Evolutionary conservation across 2,113 vertebrate species (phyloP).

Genomic region (Nematolebias whitei): DNA sequence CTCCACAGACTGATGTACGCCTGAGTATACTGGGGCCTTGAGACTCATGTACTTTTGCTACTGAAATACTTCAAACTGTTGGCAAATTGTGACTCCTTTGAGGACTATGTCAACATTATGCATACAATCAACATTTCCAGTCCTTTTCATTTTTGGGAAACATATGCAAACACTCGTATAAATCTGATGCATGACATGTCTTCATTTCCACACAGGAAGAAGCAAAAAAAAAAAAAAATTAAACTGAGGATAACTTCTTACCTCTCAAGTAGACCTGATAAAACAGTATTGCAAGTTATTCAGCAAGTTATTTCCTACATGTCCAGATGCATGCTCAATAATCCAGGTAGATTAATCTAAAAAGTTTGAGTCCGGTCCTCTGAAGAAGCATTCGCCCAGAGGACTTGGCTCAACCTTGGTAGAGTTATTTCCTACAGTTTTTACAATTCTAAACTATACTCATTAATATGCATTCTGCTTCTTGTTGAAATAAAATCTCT

Average conservation of each 20-base stretch:
- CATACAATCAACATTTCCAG: conserved; percentile 30
- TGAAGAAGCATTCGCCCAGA: too few relatives aligned
- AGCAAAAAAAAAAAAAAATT: conserved; percentile 51
- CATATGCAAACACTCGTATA: conserved; percentile 29
- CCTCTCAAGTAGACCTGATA: conserved; percentile 50
- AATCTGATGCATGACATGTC: conserved; percentile 24
- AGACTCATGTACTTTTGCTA: too few relatives aligned
- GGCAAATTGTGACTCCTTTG: not conserved
- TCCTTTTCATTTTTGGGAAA: conserved; percentile 28
- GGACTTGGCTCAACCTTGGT: too few relatives aligned
- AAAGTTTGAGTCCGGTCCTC: too few relatives aligned
- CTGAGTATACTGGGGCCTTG: too few relatives aligned
- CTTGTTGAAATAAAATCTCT: conserved; percentile 54
- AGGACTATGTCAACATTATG: conserved; percentile 12
- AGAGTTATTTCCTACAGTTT: conserved; percentile 63
- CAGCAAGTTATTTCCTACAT: conserved; percentile 62
- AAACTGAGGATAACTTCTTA: conserved; percentile 47
- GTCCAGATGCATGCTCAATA: too few relatives aligned
- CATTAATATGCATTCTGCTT: conserved; percentile 73
- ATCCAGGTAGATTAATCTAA: too few relatives aligned
- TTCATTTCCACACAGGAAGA: conserved; percentile 43
- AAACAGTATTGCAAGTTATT: conserved; percentile 58
- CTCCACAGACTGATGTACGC: too few relatives aligned
- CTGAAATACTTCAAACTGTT: not conserved
- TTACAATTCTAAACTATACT: conserved; percentile 60